Percentiles rank a stretch among this genome's conserved stretches.
Conservation (phyloP, 23 tunicate genomes). For the Oikopleura vanhoeffeni region DNA sequence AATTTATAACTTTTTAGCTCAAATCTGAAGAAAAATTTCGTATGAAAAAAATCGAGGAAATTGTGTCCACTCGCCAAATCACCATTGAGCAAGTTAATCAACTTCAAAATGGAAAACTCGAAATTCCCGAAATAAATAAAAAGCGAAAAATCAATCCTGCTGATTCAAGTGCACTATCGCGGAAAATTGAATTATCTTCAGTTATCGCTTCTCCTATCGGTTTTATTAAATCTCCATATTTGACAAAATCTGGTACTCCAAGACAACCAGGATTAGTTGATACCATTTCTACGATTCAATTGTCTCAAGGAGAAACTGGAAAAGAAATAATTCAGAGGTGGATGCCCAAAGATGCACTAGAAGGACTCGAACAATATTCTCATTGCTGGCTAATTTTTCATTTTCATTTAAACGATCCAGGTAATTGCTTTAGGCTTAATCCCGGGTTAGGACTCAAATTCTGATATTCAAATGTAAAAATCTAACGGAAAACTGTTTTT, state of each 20-base stretch:
- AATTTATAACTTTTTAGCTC: no score
- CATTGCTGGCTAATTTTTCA: slow-evolving; percentile 77
- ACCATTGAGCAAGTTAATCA: not conserved
- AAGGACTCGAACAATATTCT: slow-evolving; percentile 55
- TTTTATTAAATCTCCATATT: slow-evolving; percentile 35
- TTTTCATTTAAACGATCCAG: slow-evolving; percentile 60
- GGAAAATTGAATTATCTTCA: not conserved
- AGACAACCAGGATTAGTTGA: slow-evolving; percentile 42
- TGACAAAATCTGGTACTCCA: slow-evolving; percentile 90
- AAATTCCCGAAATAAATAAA: not conserved
- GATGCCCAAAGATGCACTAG: slow-evolving; percentile 60
- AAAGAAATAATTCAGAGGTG: not conserved
- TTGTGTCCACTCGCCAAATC: not conserved
- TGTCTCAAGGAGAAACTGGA: slow-evolving; percentile 5
- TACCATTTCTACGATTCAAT: not conserved
- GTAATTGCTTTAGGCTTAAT: no score
- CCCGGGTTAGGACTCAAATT: no score
- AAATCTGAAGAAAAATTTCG: not conserved
- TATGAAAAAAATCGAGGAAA: not conserved
- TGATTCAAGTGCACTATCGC: not conserved
- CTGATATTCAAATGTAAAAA: no score
- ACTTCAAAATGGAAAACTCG: not conserved
- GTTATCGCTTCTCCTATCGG: slow-evolving; percentile 30
- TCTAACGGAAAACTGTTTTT: no score
- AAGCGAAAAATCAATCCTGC: not conserved